Percentiles rank a stretch among this genome's conserved stretches.
phyloP scores from a whole-genome alignment of 2,113 vertebrate genomes.

The Etheostoma spectabile region DNA sequence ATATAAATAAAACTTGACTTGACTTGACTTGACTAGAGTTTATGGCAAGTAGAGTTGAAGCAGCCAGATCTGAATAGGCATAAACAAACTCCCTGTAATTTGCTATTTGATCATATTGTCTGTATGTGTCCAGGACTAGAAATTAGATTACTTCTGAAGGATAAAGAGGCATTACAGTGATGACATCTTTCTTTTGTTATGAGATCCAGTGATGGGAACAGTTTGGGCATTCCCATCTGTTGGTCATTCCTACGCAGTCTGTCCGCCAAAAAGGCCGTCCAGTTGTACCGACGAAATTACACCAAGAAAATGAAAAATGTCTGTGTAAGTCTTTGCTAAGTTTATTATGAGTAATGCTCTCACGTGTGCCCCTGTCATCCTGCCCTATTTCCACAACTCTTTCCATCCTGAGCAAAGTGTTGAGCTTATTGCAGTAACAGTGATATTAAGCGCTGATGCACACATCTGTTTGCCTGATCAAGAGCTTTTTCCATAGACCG shows the following conservation, averaged over 20 bases:
- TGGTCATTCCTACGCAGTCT: conserved; percentile 54
- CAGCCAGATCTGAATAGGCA: conserved; percentile 15
- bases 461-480: conserved; percentile 84
- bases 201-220: conserved; percentile 64
- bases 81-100: conserved; percentile 40
- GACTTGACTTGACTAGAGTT: no score
- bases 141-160: conserved; percentile 48
- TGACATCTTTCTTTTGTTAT: conserved; percentile 68
- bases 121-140: conserved; percentile 37
- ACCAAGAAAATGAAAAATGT: conserved; percentile 42
- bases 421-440: conserved; percentile 76
- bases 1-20: no score
- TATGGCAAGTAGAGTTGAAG: conserved; percentile 13
- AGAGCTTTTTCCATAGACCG: conserved; percentile 62
- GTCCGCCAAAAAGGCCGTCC: conserved; percentile 49
- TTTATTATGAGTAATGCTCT: conserved; percentile 41
- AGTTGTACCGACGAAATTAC: conserved; percentile 52
- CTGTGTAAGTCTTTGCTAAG: conserved; percentile 19
- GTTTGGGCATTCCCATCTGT: conserved; percentile 74
- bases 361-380: conserved; percentile 65
- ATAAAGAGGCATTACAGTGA: conserved; percentile 58
- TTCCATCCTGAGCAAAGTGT: conserved; percentile 78
- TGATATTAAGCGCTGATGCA: conserved; percentile 77
- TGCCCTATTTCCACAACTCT: conserved; percentile 77
- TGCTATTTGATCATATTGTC: conserved; percentile 46